These are phyloP conservation scores for Hydroisotoma schaefferi DNA, from an alignment of 2,888 invertebrate genomes.

Conservation along the genomic window DNA sequence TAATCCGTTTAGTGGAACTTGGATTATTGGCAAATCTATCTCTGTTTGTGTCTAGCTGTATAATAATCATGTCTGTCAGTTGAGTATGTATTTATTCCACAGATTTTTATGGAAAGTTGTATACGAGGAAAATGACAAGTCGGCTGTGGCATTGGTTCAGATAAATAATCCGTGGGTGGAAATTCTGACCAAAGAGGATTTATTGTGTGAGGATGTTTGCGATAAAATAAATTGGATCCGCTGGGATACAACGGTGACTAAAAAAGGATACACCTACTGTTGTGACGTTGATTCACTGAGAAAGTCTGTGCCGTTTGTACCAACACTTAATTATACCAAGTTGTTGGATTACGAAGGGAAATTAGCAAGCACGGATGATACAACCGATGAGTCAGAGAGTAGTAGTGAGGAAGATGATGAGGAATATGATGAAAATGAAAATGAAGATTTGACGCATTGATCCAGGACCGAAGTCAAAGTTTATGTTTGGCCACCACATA, in stretches of 20 bases:
- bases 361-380: background rate
- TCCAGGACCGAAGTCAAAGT: no score
- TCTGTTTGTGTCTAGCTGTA: background rate
- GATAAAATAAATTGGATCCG: constrained; percentile 56
- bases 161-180: constrained; percentile 62
- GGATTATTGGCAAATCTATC: background rate
- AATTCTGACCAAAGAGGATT: constrained; percentile 47
- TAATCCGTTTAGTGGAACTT: no score
- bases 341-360: constrained; percentile 5
- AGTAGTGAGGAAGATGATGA: constrained; percentile 8
- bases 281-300: constrained; percentile 61
- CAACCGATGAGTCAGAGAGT: constrained; percentile 2
- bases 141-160: constrained; percentile 61
- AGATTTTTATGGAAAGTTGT: constrained; percentile 56
- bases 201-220: constrained; percentile 59
- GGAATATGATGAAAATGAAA: background rate
- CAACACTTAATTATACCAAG: constrained; percentile 52
- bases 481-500: no score
- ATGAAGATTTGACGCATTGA: no score
- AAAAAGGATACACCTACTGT: constrained; percentile 62
- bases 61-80: background rate
- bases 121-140: constrained; percentile 56
- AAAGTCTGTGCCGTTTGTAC: constrained; percentile 58
- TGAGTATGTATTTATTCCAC: background rate
- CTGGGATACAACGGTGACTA: constrained; percentile 58